These are phyloP conservation scores for Beris morrisii DNA, from an alignment of 2,888 invertebrate genomes.

Conservation along the genomic window DNA sequence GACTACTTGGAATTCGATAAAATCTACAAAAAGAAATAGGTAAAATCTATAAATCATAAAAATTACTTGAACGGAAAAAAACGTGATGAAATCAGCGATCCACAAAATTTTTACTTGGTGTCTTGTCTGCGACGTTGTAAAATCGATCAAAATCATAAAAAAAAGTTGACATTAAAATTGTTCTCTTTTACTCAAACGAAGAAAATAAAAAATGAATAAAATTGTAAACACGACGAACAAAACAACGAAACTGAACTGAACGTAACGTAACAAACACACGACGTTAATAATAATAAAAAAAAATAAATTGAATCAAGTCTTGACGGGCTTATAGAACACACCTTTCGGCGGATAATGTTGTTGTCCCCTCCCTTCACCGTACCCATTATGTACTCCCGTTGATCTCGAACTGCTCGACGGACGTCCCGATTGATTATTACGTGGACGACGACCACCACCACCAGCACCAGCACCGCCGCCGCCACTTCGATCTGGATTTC, in stretches of 20 bases:
- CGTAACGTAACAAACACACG: too few species aligned
- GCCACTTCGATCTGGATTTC: conserved; percentile 42
- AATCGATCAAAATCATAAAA: neutral
- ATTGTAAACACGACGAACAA: too few species aligned
- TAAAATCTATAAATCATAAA: neutral
- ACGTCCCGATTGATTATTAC: conserved; percentile 47
- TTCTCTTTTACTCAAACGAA: too few species aligned
- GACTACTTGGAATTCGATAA: neutral
- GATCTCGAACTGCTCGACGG: conserved; percentile 52
- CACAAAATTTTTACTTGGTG: too few species aligned
- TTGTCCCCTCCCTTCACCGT: conserved; percentile 72
- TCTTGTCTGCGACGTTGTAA: neutral
- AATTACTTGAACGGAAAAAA: neutral
- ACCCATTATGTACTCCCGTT: conserved; percentile 66
- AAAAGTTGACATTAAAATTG: too few species aligned
- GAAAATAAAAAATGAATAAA: too few species aligned
- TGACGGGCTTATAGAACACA: conserved; percentile 53
- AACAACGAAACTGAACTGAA: too few species aligned
- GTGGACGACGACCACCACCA: conserved; percentile 44
- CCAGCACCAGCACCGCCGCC: conserved; percentile 34
- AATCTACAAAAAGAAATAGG: neutral
- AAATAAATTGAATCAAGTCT: conserved; percentile 27
- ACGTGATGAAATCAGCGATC: neutral
- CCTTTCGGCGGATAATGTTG: conserved; percentile 75
- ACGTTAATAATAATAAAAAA: too few species aligned